A percentile compares a stretch with the other conserved stretches of the same genome.
Conservation (phyloP, 2,113 vertebrate genomes). For the Phalacrocorax brasilianus region DNA sequence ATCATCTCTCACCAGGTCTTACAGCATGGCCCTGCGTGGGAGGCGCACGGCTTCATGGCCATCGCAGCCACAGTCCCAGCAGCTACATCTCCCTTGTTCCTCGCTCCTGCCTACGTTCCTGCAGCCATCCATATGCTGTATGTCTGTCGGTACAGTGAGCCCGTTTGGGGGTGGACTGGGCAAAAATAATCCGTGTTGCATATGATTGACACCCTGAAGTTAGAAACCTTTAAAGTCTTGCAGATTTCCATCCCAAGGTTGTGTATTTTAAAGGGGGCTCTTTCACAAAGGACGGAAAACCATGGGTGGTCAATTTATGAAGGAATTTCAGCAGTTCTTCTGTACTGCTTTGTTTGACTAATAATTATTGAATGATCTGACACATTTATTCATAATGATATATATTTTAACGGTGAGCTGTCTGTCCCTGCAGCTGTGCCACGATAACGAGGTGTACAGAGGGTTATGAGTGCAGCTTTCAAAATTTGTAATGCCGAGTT, state of each 20-base stretch:
- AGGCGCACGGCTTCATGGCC: fast-evolving
- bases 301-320: neutral
- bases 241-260: neutral
- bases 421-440: neutral
- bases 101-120: neutral
- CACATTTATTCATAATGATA: neutral
- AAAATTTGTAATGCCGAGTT: neutral
- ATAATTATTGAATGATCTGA: conserved; percentile 19
- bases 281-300: neutral
- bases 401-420: conserved; percentile 15
- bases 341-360: neutral
- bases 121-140: neutral
- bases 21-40: fast-evolving
- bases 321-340: neutral
- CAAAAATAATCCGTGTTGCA: neutral
- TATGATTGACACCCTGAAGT: neutral
- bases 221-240: neutral
- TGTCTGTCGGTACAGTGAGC: neutral
- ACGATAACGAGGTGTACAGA: neutral
- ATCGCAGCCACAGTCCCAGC: neutral
- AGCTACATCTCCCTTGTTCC: neutral
- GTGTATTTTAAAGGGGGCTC: neutral
- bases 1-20: neutral
- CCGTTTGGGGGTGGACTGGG: neutral
- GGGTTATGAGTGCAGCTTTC: neutral